Conservation (phyloP, 2,113 vertebrate genomes). For the Fulica atra region DNA sequence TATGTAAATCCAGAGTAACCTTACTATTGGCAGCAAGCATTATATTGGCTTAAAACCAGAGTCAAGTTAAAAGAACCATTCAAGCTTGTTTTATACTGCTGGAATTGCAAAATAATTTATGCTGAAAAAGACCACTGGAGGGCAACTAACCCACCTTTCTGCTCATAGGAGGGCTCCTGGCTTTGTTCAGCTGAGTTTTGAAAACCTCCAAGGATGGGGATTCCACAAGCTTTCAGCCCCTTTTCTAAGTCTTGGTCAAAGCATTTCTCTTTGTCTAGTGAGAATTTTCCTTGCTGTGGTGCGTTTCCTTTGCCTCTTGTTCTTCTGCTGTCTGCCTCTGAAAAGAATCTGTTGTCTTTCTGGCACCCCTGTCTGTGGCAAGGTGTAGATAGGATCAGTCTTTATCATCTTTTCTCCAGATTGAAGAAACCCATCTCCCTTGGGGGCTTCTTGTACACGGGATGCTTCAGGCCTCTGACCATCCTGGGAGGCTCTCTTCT, state of each 20-base stretch:
- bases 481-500: not conserved
- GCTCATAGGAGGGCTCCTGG: not conserved
- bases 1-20: not conserved
- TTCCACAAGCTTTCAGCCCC: not conserved
- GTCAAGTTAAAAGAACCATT: not conserved
- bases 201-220: not conserved
- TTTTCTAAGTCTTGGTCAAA: not conserved
- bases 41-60: not conserved
- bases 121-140: not conserved
- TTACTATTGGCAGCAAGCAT: not conserved
- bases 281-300: not conserved
- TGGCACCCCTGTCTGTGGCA: not conserved
- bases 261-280: not conserved
- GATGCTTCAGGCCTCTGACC: not conserved
- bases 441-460: not conserved
- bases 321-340: not conserved
- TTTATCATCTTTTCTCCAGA: not conserved
- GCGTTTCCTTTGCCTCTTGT: not conserved
- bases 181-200: not conserved
- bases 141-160: not conserved
- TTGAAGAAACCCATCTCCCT: not conserved
- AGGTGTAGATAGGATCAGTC: not conserved
- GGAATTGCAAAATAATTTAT: not conserved
- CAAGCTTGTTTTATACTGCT: not conserved
- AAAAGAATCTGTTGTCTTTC: not conserved